A percentile compares a stretch with the other conserved stretches of the same genome.
phyloP scores from a whole-genome alignment of 2,113 vertebrate species.

The Ophiodon elongatus region DNA sequence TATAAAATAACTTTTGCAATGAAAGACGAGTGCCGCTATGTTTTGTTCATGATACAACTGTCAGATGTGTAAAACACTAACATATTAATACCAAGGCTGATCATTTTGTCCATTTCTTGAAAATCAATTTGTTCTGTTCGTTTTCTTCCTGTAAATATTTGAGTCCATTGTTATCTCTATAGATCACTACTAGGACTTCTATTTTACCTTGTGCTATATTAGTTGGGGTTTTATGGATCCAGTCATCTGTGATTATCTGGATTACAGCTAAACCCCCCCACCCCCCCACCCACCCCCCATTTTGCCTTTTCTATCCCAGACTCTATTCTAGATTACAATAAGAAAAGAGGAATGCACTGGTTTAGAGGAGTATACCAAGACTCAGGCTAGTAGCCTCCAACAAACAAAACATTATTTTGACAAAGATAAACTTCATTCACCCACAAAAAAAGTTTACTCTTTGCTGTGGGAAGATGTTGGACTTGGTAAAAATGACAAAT shows the following conservation, averaged over 20 bases:
- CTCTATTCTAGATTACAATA: constrained; percentile 15
- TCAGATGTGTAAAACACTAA: constrained; percentile 4
- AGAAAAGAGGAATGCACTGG: background rate
- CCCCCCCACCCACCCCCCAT: no score
- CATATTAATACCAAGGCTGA: background rate
- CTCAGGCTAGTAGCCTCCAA: background rate
- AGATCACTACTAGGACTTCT: background rate
- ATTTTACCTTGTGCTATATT: constrained; percentile 10
- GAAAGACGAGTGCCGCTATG: constrained; percentile 46
- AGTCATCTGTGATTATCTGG: constrained; percentile 45
- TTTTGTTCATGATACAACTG: constrained; percentile 36
- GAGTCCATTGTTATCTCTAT: background rate
- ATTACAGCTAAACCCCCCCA: no score
- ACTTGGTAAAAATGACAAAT: background rate
- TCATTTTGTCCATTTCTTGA: background rate
- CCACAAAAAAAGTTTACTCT: background rate
- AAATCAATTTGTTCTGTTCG: background rate
- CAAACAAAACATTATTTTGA: background rate
- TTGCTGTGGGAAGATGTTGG: background rate
- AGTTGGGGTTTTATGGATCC: constrained; percentile 22
- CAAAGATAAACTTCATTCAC: background rate
- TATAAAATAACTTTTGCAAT: constrained; percentile 47
- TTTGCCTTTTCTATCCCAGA: constrained; percentile 40
- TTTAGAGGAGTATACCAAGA: background rate
- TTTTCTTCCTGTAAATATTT: constrained; percentile 1